Evolutionary conservation across 2,888 invertebrate species (phyloP).

Genomic region (Linnaemya tessellans): DNA sequence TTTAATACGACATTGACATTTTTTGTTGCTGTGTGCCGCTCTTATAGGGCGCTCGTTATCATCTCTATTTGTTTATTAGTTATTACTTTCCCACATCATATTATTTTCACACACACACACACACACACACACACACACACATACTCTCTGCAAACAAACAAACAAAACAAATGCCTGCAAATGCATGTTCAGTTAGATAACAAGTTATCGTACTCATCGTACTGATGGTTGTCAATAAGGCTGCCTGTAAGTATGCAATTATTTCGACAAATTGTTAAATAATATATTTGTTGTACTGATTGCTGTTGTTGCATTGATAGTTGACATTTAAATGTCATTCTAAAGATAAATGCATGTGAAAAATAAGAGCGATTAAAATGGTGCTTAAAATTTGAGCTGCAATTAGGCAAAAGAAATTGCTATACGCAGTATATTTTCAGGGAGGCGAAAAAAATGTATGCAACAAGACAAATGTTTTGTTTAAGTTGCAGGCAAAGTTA

Average conservation of each 20-base stretch:
- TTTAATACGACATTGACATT: slow-evolving; percentile 67
- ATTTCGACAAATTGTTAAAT: slow-evolving; percentile 63
- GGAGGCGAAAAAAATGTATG: not conserved
- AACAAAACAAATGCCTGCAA: too few relatives aligned
- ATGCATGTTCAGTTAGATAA: slow-evolving; percentile 26
- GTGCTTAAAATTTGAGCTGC: not conserved
- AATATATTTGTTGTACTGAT: not conserved
- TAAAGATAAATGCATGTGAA: slow-evolving; percentile 10
- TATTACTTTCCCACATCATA: not conserved
- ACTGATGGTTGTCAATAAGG: slow-evolving; percentile 29
- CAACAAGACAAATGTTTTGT: not conserved
- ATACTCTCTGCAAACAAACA: not conserved
- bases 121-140: not conserved
- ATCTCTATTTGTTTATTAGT: slow-evolving; percentile 32
- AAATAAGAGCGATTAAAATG: not conserved
- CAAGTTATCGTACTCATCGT: slow-evolving; percentile 20
- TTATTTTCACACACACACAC: not conserved
- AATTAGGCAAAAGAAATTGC: slow-evolving; percentile 17
- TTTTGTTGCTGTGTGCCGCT: slow-evolving; percentile 2
- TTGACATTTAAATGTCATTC: slow-evolving; percentile 56
- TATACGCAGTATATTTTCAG: not conserved
- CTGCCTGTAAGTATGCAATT: slow-evolving; percentile 59
- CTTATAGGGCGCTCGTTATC: slow-evolving; percentile 14
- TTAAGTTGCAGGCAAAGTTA: not conserved
- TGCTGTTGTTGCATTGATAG: not conserved